A percentile compares a stretch with the other conserved stretches of the same genome.
Conservation (phyloP, 2,888 invertebrate species). For the Athalia cordata region DNA sequence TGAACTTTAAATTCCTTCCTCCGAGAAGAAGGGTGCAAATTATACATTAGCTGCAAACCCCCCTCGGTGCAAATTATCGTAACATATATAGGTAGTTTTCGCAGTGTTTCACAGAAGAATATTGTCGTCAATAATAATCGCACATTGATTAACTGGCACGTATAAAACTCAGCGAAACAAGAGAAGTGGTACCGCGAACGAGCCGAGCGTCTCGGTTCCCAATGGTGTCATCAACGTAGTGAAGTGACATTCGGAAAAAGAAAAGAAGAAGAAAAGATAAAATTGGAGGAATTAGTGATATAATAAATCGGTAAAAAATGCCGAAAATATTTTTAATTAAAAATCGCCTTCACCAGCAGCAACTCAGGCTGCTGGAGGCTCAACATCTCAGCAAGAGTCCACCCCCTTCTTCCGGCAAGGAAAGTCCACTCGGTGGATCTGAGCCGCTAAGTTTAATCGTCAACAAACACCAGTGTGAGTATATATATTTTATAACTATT, state of each 20-base stretch:
- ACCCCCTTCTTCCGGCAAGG: constrained; percentile 63
- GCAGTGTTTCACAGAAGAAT: background rate
- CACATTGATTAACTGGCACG: constrained; percentile 11
- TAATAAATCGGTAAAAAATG: constrained; percentile 75
- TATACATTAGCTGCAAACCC: background rate
- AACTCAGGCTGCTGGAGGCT: constrained; percentile 87
- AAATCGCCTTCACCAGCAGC: constrained; percentile 93
- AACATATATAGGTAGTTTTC: too few species aligned
- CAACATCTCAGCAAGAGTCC: constrained; percentile 80
- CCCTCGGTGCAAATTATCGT: background rate
- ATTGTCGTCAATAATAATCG: constrained; percentile 26
- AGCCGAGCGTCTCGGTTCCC: constrained; percentile 33
- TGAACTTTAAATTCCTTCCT: constrained; percentile 7
- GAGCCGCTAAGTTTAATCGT: constrained; percentile 76
- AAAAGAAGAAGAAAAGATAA: constrained; percentile 1
- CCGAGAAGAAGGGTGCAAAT: background rate
- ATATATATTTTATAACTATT: background rate
- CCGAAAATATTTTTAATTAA: constrained; percentile 96
- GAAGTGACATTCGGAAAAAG: constrained; percentile 12
- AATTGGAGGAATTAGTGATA: background rate
- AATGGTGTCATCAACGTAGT: constrained; percentile 46
- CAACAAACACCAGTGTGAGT: constrained; percentile 73
- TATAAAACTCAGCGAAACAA: constrained; percentile 38
- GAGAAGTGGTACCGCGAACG: background rate
- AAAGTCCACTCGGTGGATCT: constrained; percentile 70